phyloP scores from a whole-genome alignment of 2,113 vertebrate species.

The Oxygymnocypris stewartii region DNA sequence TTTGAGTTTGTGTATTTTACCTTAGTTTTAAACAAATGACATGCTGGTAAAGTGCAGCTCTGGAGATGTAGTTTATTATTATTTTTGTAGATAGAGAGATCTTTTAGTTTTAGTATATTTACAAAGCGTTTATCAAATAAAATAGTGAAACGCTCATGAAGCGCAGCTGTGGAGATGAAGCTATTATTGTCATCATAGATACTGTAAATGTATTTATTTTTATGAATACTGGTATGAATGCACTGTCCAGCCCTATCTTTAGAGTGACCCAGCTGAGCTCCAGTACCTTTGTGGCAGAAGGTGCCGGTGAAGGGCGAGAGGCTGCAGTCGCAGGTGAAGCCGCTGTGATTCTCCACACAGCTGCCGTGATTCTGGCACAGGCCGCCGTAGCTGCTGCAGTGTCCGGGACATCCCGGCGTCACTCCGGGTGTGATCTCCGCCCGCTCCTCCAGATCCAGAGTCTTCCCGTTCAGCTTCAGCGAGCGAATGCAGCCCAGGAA shows the following conservation, averaged over 20 bases:
- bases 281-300: constrained; percentile 87
- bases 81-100: too few species aligned
- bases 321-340: constrained; percentile 88
- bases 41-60: too few species aligned
- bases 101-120: too few species aligned
- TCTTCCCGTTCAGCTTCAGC: constrained; percentile 85
- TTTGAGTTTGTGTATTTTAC: too few species aligned
- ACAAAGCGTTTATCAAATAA: too few species aligned
- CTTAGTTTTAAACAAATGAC: too few species aligned
- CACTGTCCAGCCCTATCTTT: too few species aligned
- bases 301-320: constrained; percentile 82
- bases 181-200: too few species aligned
- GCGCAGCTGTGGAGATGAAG: too few species aligned
- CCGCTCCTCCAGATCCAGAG: constrained; percentile 86
- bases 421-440: constrained; percentile 89
- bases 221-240: neutral
- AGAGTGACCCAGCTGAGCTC: neutral
- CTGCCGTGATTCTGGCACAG: constrained; percentile 85
- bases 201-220: neutral
- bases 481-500: constrained; percentile 92
- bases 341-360: constrained; percentile 82
- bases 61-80: too few species aligned
- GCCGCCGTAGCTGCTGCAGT: constrained; percentile 90
- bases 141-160: too few species aligned
- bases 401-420: constrained; percentile 86